These are phyloP conservation scores for Solenodon paradoxus DNA, from an alignment of 2,113 vertebrate genomes.

Conservation along the genomic window DNA sequence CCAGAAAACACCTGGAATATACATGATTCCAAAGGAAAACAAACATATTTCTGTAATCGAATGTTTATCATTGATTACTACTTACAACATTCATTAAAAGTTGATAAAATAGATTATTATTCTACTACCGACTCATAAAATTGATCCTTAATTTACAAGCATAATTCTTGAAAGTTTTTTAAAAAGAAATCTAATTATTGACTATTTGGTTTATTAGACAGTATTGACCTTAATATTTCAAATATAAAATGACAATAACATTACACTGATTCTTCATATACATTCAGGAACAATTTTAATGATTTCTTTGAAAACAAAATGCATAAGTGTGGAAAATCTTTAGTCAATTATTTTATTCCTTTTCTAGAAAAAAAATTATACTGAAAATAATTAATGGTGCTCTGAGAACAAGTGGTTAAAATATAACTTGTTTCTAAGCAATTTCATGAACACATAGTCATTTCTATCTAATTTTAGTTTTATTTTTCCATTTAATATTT, in stretches of 20 bases:
- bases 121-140: not conserved
- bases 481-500: not conserved
- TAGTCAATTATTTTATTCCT: not conserved
- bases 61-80: not conserved
- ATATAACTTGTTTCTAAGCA: not conserved
- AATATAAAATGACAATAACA: not conserved
- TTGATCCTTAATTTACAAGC: not conserved
- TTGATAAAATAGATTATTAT: not conserved
- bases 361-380: not conserved
- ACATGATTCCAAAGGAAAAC: not conserved
- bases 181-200: not conserved
- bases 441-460: not conserved
- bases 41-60: conserved; percentile 1
- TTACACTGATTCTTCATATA: not conserved
- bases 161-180: not conserved
- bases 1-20: not conserved
- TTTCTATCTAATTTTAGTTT: not conserved
- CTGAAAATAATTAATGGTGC: not conserved
- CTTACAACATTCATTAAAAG: not conserved
- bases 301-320: not conserved
- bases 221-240: not conserved
- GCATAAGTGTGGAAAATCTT: not conserved
- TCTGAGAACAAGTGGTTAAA: not conserved
- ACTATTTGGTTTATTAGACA: not conserved
- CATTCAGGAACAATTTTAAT: not conserved